Base-by-base conservation (phyloP, 2,113 vertebrate species). In the Sebastes schlegelii region DNA sequence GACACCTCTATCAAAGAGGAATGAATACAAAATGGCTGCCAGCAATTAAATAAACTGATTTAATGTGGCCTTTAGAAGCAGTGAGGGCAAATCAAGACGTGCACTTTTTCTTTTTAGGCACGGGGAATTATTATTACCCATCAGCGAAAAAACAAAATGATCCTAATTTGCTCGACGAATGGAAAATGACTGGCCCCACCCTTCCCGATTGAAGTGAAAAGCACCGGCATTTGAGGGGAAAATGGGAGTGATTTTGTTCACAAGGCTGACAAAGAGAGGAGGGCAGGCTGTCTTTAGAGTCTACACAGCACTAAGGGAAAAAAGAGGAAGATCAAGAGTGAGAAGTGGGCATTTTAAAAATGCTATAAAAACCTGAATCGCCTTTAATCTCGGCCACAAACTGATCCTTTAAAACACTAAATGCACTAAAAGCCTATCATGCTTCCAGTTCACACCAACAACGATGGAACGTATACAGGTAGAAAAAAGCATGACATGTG, bases 21-120 rank as follows among this genome's bases (percentile, higher is more conserved):
- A 78, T 83, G 34, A 83, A 83, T 83, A 88, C 80, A 93, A 93
- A 93, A 92, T 87, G 89, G 74, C 89, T 87, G 77, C 83, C 72
- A 62, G 87, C 61, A 86, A 89, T 91, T 86, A 78, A 80, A 85
- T 67, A 80, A 81, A 77, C n/a, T 40, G 17, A 80, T 73, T 89
- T 77, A 75, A 85, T 79, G 79, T 65, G 79, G 74, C 34, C 60
- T 73, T 83, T 78, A 40, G 43, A 79, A 70, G 61, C 74, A 79
- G 34, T 23, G 61, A 82, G 80, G 72, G 66, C 74, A 88, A 74
- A 86, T 80, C 48, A 71, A 78, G 52, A 70, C 67, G 62, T 52
- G 51, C n/a, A 51, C 34, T 52, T 60, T 74, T 68, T 16, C 42
- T 42, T 40, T 26, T 70, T 60, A 65, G 60, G 74, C 43, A 80